Conservation (phyloP, 2,888 invertebrate genomes). For the Brenthis daphne region DNA sequence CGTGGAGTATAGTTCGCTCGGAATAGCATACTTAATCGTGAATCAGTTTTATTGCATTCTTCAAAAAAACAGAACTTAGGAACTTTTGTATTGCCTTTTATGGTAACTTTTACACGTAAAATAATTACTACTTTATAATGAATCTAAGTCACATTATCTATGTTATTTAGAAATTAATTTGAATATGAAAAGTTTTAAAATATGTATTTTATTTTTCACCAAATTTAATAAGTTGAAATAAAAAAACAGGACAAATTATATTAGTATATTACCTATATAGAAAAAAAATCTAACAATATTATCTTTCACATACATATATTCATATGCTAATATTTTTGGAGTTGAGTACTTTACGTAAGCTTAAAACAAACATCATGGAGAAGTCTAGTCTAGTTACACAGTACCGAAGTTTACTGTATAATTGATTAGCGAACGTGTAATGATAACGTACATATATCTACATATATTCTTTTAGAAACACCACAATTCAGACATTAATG, state of each 20-base stretch:
- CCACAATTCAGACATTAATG: not conserved
- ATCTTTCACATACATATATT: not conserved
- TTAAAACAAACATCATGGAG: constrained; percentile 2
- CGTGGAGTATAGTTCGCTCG: constrained; percentile 15
- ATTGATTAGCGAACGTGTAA: constrained; percentile 18
- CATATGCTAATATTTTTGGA: constrained; percentile 14
- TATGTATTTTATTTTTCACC: too few species aligned
- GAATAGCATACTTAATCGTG: constrained; percentile 31
- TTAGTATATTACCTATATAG: not conserved
- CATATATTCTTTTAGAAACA: constrained; percentile 1
- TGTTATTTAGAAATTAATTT: too few species aligned
- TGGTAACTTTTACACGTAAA: not conserved
- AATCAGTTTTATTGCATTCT: constrained; percentile 49
- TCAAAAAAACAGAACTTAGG: constrained; percentile 27
- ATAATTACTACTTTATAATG: not conserved
- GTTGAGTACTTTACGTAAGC: constrained; percentile 15
- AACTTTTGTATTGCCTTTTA: constrained; percentile 13
- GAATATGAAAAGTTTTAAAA: too few species aligned
- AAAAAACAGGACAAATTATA: too few species aligned
- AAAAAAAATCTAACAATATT: not conserved
- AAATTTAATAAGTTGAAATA: too few species aligned
- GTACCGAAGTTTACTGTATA: constrained; percentile 14
- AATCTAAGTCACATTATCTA: too few species aligned
- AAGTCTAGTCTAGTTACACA: not conserved
- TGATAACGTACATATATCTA: constrained; percentile 10